phyloP scores from a whole-genome alignment of 1,140 invertebrate species.

The Capitella teleta region DNA sequence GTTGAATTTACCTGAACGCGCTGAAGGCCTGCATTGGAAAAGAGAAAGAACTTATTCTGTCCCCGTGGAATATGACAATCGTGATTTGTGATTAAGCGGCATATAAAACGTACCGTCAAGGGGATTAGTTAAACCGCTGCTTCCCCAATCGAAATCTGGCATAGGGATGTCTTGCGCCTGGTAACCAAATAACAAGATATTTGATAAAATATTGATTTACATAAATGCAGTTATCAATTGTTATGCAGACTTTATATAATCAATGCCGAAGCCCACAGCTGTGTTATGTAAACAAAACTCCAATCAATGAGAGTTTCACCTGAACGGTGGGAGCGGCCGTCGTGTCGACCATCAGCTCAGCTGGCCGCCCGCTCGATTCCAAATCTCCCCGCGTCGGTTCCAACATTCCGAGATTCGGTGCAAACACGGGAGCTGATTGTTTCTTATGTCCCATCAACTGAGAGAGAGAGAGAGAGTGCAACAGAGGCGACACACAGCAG shows the following conservation, averaged over 20 bases:
- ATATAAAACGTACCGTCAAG: slow-evolving; percentile 21
- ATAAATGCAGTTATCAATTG: not conserved
- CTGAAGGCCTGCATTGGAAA: not conserved
- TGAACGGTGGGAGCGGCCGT: not conserved
- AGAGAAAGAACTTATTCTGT: not conserved
- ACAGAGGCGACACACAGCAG: not conserved
- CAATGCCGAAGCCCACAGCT: not conserved
- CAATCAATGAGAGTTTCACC: not conserved
- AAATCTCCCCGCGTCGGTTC: not conserved
- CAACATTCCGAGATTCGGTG: not conserved
- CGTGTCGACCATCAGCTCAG: slow-evolving; percentile 1
- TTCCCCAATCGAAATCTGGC: slow-evolving; percentile 35
- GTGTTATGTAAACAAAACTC: not conserved
- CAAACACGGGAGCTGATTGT: slow-evolving; percentile 1
- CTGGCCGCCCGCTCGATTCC: not conserved
- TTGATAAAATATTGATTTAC: not conserved
- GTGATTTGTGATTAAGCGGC: not conserved
- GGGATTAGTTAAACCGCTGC: slow-evolving; percentile 34
- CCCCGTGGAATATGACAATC: not conserved
- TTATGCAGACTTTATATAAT: not conserved
- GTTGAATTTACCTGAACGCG: not conserved
- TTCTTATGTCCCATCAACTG: slow-evolving; percentile 5
- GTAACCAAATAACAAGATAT: not conserved
- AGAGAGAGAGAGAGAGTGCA: not conserved
- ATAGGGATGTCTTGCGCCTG: slow-evolving; percentile 24